These are phyloP conservation scores for Atrina japonica DNA, from an alignment of 2,888 invertebrate genomes.

Conservation along the genomic window DNA sequence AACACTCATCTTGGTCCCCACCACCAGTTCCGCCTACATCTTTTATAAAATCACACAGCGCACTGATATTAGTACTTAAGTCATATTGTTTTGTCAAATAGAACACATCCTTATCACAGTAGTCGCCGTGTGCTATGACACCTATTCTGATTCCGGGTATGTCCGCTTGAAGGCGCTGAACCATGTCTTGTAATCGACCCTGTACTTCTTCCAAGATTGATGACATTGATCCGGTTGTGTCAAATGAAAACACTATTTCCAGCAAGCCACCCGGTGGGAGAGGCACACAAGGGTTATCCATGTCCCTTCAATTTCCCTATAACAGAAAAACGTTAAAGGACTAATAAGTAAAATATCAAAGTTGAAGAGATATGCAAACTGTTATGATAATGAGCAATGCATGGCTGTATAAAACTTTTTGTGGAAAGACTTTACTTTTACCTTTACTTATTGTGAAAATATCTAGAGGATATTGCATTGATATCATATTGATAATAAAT, in stretches of 20 bases:
- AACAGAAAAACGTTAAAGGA: too few species aligned
- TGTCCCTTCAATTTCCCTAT: too few species aligned
- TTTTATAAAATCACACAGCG: constrained; percentile 68
- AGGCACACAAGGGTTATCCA: too few species aligned
- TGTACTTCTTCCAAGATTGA: constrained; percentile 69
- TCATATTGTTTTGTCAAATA: constrained; percentile 74
- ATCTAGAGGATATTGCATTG: too few species aligned
- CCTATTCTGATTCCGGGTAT: constrained; percentile 74
- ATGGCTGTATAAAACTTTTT: too few species aligned
- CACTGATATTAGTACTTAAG: constrained; percentile 63
- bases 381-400: too few species aligned
- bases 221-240: constrained; percentile 76
- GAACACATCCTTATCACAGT: constrained; percentile 69
- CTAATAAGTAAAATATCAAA: too few species aligned
- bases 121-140: constrained; percentile 78
- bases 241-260: constrained; percentile 73
- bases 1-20: constrained; percentile 76
- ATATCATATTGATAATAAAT: too few species aligned
- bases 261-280: constrained; percentile 49
- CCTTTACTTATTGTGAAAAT: too few species aligned
- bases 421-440: too few species aligned
- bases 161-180: constrained; percentile 74
- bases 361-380: too few species aligned
- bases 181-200: constrained; percentile 69
- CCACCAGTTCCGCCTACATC: constrained; percentile 70